Conservation (phyloP, 2,888 invertebrate genomes). For the Tineola bisselliella region DNA sequence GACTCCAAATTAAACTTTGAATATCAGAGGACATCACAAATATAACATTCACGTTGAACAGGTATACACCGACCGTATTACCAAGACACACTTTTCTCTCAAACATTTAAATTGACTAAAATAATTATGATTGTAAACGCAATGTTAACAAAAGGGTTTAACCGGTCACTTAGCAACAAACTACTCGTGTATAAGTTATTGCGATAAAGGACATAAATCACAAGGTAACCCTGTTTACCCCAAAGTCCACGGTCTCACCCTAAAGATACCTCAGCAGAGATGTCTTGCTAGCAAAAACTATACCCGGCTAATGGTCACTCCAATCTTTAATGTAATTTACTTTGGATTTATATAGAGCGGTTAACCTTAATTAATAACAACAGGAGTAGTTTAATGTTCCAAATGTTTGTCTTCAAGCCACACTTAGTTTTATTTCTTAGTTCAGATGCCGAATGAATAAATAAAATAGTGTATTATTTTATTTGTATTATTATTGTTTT, state of each 20-base stretch:
- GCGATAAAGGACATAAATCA: slow-evolving; percentile 27
- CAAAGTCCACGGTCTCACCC: background rate
- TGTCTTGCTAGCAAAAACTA: slow-evolving; percentile 23
- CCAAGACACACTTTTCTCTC: no score
- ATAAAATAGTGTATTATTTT: no score
- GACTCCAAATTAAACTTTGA: no score
- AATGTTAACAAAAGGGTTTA: slow-evolving; percentile 11
- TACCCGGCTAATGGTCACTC: slow-evolving; percentile 21
- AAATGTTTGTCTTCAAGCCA: no score
- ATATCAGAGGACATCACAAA: no score
- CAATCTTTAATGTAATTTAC: slow-evolving; percentile 12
- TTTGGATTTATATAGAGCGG: slow-evolving; percentile 20
- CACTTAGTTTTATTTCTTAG: no score
- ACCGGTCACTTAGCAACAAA: slow-evolving; percentile 29
- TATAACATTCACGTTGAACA: no score
- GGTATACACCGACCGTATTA: no score
- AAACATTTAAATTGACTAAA: no score
- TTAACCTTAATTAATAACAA: background rate
- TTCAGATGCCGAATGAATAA: no score
- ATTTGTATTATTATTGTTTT: no score
- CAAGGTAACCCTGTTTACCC: background rate
- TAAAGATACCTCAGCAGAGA: slow-evolving; percentile 1
- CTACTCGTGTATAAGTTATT: slow-evolving; percentile 23
- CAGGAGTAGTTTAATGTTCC: no score
- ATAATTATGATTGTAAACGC: background rate